phyloP scores from a whole-genome alignment of 37 sponge, comb jelly and placozoan species.

The Hormiphora californensis region DNA sequence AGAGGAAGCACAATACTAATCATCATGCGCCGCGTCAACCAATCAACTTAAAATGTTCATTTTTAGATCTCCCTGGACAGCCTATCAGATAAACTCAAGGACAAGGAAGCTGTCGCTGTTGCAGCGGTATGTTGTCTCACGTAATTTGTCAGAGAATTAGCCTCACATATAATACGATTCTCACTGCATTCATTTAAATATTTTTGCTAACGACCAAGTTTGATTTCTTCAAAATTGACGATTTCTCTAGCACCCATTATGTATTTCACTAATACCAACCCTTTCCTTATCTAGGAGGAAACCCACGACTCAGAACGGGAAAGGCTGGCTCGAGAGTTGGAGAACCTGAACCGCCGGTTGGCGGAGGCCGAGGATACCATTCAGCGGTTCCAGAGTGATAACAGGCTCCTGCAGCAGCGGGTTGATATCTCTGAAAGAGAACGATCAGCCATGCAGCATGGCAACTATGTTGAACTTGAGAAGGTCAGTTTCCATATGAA shows the following conservation, averaged over 20 bases:
- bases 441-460: conserved; percentile 25
- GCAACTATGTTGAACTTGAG: conserved; percentile 5
- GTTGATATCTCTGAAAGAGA: conserved; percentile 42
- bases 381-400: neutral
- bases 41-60: neutral
- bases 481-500: conserved; percentile 31
- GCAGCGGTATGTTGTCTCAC: neutral
- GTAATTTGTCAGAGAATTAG: too few species aligned
- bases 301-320: neutral
- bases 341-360: neutral
- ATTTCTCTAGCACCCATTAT: too few species aligned
- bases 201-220: too few species aligned
- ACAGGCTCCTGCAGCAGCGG: conserved; percentile 25
- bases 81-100: neutral
- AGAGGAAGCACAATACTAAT: too few species aligned
- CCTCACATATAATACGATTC: too few species aligned
- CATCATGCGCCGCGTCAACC: too few species aligned
- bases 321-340: neutral
- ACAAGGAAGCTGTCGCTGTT: conserved; percentile 2
- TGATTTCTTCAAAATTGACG: too few species aligned
- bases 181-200: too few species aligned
- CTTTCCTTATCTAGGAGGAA: neutral
- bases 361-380: conserved; percentile 15
- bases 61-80: conserved; percentile 7
- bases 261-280: neutral